Evolutionary conservation across 1,140 invertebrate genomes (phyloP).

Genomic region (Cydia strobilella): DNA sequence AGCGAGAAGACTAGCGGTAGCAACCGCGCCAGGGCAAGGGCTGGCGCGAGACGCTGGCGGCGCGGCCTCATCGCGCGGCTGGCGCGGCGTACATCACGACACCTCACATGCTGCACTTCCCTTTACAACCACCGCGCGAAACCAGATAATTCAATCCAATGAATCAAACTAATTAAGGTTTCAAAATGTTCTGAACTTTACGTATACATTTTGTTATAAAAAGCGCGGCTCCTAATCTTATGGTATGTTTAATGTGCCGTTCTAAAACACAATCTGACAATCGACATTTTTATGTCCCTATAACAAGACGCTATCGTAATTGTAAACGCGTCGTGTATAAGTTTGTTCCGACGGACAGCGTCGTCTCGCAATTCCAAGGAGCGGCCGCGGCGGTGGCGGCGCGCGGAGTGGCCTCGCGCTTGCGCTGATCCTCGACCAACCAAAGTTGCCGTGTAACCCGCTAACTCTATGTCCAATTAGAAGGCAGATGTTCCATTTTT

Average conservation of each 20-base stretch:
- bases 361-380: conserved; percentile 55
- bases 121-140: neutral
- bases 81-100: neutral
- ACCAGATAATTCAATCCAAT: neutral
- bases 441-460: conserved; percentile 21
- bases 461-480: conserved; percentile 19
- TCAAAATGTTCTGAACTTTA: neutral
- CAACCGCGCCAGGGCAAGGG: conserved; percentile 43
- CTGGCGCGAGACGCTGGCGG: conserved; percentile 54
- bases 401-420: conserved; percentile 71
- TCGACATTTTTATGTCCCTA: neutral
- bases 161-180: neutral
- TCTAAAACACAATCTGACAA: neutral
- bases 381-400: conserved; percentile 61
- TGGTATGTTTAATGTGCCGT: neutral
- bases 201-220: neutral
- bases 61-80: conserved; percentile 37
- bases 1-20: conserved; percentile 52
- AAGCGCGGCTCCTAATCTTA: too few relatives aligned
- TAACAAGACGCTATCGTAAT: neutral
- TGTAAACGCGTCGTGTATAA: neutral
- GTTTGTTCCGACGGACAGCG: conserved; percentile 9
- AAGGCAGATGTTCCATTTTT: neutral
- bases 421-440: conserved; percentile 57
- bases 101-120: neutral